A percentile compares a stretch with the other conserved stretches of the same genome.
Evolutionary conservation across 2,113 vertebrate species (phyloP).

Genomic region (Tympanuchus pallidicinctus): DNA sequence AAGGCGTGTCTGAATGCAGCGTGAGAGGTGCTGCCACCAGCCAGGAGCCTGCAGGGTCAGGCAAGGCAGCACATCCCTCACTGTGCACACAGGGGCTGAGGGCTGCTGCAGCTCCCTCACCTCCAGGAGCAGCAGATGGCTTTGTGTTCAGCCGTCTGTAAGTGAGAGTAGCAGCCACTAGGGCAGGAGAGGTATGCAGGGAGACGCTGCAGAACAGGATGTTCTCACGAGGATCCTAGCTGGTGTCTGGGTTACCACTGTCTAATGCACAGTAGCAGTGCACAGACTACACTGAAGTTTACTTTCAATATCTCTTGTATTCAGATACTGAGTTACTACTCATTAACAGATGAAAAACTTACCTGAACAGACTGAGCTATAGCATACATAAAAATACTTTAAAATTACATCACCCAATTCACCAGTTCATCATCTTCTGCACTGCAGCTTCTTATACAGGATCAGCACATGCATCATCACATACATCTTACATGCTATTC

Average conservation of each 20-base stretch:
- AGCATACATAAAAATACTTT: not conserved
- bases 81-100: not conserved
- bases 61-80: not conserved
- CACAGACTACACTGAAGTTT: too few relatives aligned
- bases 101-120: not conserved
- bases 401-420: not conserved
- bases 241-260: not conserved
- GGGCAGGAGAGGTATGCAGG: not conserved
- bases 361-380: not conserved
- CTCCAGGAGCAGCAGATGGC: not conserved
- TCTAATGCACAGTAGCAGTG: not conserved
- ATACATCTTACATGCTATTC: too few relatives aligned
- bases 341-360: not conserved
- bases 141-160: not conserved
- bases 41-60: not conserved
- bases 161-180: not conserved
- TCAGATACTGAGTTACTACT: not conserved
- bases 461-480: too few relatives aligned
- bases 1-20: too few relatives aligned
- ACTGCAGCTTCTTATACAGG: not conserved
- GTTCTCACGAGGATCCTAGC: not conserved
- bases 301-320: not conserved
- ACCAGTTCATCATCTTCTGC: not conserved
- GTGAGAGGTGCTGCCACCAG: not conserved
- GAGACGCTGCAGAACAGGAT: not conserved